Evolutionary conservation across 2,888 invertebrate genomes (phyloP).

Genomic region (Hemaris fuciformis): DNA sequence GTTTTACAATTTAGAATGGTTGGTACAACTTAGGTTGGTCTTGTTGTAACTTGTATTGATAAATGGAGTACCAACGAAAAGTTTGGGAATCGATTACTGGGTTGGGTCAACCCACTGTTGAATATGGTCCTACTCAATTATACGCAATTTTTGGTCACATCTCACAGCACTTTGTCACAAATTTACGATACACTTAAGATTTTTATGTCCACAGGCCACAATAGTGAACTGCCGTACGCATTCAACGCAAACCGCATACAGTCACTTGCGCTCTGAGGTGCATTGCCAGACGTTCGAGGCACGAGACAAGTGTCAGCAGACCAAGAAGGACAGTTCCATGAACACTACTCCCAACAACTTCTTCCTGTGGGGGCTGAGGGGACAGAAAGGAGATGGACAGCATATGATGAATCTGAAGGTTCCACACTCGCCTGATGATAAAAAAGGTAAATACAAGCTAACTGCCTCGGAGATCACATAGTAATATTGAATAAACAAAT

Average conservation of each 20-base stretch:
- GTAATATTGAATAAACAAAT: too few relatives aligned
- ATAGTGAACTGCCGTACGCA: constrained; percentile 84
- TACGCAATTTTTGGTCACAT: too few relatives aligned
- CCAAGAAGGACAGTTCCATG: constrained; percentile 51
- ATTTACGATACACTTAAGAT: background rate
- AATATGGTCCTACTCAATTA: too few relatives aligned
- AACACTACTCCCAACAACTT: constrained; percentile 40
- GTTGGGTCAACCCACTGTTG: too few relatives aligned
- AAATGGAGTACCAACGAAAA: too few relatives aligned
- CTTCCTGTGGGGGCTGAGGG: constrained; percentile 82
- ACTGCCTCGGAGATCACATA: too few relatives aligned
- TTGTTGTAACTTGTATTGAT: too few relatives aligned
- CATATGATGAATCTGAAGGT: constrained; percentile 65
- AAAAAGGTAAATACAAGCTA: too few relatives aligned
- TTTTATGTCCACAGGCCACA: constrained; percentile 71
- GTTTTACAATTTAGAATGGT: too few relatives aligned
- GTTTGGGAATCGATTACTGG: too few relatives aligned
- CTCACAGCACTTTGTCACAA: background rate
- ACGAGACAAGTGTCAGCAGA: constrained; percentile 61
- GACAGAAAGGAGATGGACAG: constrained; percentile 76
- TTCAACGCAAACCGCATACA: constrained; percentile 86
- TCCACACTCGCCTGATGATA: constrained; percentile 26
- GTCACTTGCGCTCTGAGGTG: constrained; percentile 83
- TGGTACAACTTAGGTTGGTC: too few relatives aligned
- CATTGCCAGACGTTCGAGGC: constrained; percentile 83